phyloP scores from a whole-genome alignment of 2,888 invertebrate species.

The Dorcus parallelipipedus region DNA sequence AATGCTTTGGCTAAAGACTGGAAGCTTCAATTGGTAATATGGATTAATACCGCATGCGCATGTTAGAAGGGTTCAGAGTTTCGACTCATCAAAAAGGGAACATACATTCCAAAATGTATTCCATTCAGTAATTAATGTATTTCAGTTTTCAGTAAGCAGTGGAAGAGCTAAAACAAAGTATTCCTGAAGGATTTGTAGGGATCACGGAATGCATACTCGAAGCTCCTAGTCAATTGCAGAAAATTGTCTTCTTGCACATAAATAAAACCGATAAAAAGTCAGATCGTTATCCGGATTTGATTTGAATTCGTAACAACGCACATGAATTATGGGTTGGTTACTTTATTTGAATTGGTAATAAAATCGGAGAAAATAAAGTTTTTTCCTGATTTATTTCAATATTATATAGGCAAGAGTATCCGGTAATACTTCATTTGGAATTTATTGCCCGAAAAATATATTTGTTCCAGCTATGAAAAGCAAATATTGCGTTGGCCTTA shows the following conservation, averaged over 20 bases:
- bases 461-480: conserved; percentile 4
- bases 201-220: too few relatives aligned
- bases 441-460: conserved; percentile 21
- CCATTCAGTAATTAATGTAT: too few relatives aligned
- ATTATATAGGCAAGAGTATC: conserved; percentile 23
- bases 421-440: conserved; percentile 22
- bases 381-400: conserved; percentile 24
- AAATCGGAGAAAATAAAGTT: conserved; percentile 21
- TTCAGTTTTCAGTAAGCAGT: too few relatives aligned
- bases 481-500: conserved; percentile 6
- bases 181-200: too few relatives aligned
- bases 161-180: too few relatives aligned
- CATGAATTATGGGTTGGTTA: conserved; percentile 22
- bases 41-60: too few relatives aligned
- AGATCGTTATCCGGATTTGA: conserved; percentile 11
- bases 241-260: not conserved
- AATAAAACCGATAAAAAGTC: conserved; percentile 1
- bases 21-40: too few relatives aligned
- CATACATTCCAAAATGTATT: too few relatives aligned
- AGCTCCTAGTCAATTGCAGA: too few relatives aligned
- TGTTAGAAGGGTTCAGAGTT: too few relatives aligned
- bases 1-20: too few relatives aligned
- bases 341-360: conserved; percentile 29
- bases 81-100: too few relatives aligned
- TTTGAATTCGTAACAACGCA: conserved; percentile 11